Conservation (phyloP, 2,797 vertebrate genomes). For the Limnodromus scolopaceus region DNA sequence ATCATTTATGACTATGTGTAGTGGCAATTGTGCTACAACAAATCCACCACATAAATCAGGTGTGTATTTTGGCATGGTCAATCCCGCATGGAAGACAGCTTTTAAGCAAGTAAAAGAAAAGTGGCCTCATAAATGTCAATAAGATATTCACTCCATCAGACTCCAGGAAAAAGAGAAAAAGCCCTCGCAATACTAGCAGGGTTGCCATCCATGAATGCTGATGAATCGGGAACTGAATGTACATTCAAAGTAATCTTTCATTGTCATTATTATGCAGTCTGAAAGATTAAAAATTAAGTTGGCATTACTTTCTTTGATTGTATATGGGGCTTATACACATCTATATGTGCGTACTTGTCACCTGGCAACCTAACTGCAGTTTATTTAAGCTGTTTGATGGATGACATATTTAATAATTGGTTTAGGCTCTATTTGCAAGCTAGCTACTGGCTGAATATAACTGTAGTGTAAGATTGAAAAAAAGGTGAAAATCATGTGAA, state of each 20-base stretch:
- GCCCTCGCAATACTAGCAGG: neutral
- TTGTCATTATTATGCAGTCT: neutral
- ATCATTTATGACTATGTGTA: constrained; percentile 64
- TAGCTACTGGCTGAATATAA: neutral
- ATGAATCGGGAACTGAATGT: neutral
- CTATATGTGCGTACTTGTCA: neutral
- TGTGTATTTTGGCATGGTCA: constrained; percentile 53
- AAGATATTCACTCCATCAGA: neutral
- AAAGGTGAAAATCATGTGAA: neutral
- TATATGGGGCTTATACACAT: neutral
- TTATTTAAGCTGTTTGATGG: constrained; percentile 1
- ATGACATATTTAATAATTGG: neutral
- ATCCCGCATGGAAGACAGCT: neutral
- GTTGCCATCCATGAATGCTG: neutral
- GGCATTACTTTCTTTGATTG: neutral
- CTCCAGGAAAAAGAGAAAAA: constrained; percentile 3
- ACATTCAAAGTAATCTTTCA: neutral
- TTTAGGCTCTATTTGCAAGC: neutral
- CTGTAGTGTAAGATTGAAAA: neutral
- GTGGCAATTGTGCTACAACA: constrained; percentile 51
- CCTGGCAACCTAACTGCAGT: neutral
- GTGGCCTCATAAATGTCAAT: constrained; percentile 48
- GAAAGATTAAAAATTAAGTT: neutral
- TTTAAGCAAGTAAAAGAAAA: constrained; percentile 50
- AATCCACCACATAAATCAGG: constrained; percentile 58